These are phyloP conservation scores for Drosophila oshimai DNA, from an alignment of 1,140 invertebrate species.

Conservation along the genomic window DNA sequence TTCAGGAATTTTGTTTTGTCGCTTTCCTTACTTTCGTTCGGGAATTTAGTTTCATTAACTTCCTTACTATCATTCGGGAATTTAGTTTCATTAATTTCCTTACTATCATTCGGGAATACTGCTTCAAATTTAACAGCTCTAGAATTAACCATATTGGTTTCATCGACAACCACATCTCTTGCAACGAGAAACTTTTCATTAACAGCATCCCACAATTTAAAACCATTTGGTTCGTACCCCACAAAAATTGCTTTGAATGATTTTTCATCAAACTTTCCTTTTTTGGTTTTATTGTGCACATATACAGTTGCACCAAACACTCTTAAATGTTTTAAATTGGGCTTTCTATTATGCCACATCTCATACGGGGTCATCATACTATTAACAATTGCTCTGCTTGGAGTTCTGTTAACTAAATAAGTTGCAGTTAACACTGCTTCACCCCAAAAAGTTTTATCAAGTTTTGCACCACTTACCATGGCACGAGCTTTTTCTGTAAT, in stretches of 20 bases:
- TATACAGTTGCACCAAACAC: background rate
- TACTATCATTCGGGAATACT: slow-evolving; percentile 9
- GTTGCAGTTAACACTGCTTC: slow-evolving; percentile 22
- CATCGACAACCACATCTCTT: slow-evolving; percentile 12
- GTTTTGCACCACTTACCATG: slow-evolving; percentile 1
- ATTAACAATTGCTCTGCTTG: slow-evolving; percentile 2
- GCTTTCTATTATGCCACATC: no score
- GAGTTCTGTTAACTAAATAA: slow-evolving; percentile 16
- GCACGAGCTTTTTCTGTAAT: slow-evolving; percentile 8
- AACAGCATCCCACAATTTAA: slow-evolving; percentile 1
- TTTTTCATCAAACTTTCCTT: background rate
- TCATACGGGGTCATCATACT: background rate
- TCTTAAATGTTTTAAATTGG: no score
- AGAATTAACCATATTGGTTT: slow-evolving; percentile 13
- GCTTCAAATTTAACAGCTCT: slow-evolving; percentile 1
- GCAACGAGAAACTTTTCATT: slow-evolving; percentile 5
- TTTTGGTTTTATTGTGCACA: background rate
- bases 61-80: slow-evolving; percentile 14
- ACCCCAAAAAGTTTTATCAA: slow-evolving; percentile 23
- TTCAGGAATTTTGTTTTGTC: background rate
- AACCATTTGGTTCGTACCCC: slow-evolving; percentile 6
- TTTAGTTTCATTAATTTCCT: background rate
- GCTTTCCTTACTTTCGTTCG: background rate
- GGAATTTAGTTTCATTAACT: background rate
- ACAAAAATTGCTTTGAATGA: background rate